These are phyloP conservation scores for Eugnorisma glareosa DNA, from an alignment of 2,888 invertebrate genomes.

Conservation along the genomic window DNA sequence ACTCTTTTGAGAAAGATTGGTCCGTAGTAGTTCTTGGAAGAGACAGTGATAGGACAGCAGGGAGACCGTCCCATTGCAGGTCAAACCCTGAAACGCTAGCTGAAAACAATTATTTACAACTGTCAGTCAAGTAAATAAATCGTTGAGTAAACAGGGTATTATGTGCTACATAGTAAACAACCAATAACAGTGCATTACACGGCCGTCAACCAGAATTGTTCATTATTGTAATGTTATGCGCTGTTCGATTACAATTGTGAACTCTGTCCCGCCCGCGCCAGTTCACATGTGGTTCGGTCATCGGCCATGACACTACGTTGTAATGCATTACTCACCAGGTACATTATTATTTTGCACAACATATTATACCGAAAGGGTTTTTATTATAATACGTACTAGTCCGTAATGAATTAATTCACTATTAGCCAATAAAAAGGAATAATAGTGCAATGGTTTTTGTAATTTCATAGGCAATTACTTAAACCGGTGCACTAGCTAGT, in stretches of 20 bases:
- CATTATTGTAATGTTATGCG: slow-evolving; percentile 48
- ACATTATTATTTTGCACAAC: neutral
- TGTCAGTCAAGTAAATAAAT: too few species aligned
- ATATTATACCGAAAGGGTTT: neutral
- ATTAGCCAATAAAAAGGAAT: neutral
- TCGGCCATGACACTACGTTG: slow-evolving; percentile 10
- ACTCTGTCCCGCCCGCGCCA: slow-evolving; percentile 4
- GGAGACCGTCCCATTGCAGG: neutral
- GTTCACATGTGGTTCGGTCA: slow-evolving; percentile 19
- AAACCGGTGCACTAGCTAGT: neutral
- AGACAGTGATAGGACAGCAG: neutral
- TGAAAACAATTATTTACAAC: neutral
- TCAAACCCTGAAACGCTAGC: neutral
- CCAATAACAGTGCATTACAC: slow-evolving; percentile 1
- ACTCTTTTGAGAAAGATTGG: neutral
- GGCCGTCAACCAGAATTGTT: slow-evolving; percentile 19
- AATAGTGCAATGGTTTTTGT: neutral
- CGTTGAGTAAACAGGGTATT: neutral
- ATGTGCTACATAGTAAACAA: neutral
- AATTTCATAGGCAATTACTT: neutral
- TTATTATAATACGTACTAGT: neutral
- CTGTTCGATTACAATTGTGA: slow-evolving; percentile 20
- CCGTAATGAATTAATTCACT: neutral
- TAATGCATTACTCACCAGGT: neutral
- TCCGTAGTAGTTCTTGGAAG: neutral